phyloP scores from a whole-genome alignment of 2,113 vertebrate species.

The Psephotus haematonotus region DNA sequence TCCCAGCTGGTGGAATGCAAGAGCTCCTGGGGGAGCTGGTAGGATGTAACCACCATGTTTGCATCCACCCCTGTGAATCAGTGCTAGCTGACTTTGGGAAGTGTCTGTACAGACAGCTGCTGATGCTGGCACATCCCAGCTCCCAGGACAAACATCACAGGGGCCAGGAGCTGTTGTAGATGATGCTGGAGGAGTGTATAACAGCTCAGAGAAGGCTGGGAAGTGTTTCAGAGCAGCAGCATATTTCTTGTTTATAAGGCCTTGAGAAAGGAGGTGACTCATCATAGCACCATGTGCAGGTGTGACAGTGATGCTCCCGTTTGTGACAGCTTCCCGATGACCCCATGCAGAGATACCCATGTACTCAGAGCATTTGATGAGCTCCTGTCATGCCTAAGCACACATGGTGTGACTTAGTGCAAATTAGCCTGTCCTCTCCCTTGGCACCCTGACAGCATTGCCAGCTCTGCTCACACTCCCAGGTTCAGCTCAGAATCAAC shows the following conservation, averaged over 20 bases:
- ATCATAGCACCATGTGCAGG: background rate
- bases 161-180: background rate
- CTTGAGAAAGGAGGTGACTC: background rate
- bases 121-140: background rate
- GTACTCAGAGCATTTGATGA: background rate
- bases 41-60: background rate
- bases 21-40: background rate
- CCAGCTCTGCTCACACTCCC: background rate
- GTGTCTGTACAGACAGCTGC: background rate
- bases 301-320: background rate
- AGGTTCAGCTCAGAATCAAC: background rate
- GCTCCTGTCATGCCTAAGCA: accelerated
- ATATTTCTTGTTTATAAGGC: background rate
- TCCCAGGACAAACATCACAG: background rate
- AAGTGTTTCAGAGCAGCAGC: background rate
- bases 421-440: background rate
- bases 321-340: background rate
- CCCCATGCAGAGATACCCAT: background rate
- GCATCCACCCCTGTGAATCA: background rate
- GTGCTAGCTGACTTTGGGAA: background rate
- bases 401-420: background rate
- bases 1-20: background rate
- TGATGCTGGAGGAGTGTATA: background rate
- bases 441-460: background rate
- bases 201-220: background rate